Base-by-base conservation (phyloP, 2,888 invertebrate genomes). In the Eurytoma californica region DNA sequence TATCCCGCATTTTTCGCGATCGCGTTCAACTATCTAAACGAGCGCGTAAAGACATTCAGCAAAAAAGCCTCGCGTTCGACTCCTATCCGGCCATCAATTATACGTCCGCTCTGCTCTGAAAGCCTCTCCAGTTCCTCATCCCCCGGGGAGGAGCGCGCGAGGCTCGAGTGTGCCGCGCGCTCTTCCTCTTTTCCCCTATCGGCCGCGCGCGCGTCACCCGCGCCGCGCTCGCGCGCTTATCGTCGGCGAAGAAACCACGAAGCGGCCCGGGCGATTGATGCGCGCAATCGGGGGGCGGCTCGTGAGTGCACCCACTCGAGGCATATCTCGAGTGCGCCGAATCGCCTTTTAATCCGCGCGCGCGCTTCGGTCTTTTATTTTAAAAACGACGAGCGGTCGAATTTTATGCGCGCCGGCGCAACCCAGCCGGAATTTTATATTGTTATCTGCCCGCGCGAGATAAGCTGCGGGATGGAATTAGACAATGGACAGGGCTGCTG, bases 31-130 rank as follows among this genome's bases (percentile, higher is more conserved):
- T 9, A 14, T 30, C 13, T 12, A 30, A 9, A 24, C 60, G 9
- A 24, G 24, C 7, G 28, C 24, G 24, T 60, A 60, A 24, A 60
- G 24, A 5, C 24, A 16, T 16, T 39, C 7, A 39, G n/a, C 7
- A 16, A 18, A 18, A 12, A 9, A 3, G 12, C n/a, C 18, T 16
- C 18, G 39, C 18, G 39, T 47, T 47, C 39, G 30, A 57, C 57
- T 53, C 18, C 39, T 51, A 72, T 63, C 53, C 61, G 28, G 53
- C 30, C 72, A 72, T 72, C 72, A 53, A 72, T 72, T 61, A 61
- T 28, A 16, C 49, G 24, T 18, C 14, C 14, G 4, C 58, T 16
- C 58, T 20, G 20, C 61, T 72, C 30, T 53, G 30, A 72, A 72
- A 72, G 61, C 72, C 72, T 30, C 72, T 72, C 30, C 18, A 72